Percentiles rank a stretch among this genome's conserved stretches.
Conservation (phyloP, 2,797 vertebrate genomes). For the Chaenodraco wilsoni region DNA sequence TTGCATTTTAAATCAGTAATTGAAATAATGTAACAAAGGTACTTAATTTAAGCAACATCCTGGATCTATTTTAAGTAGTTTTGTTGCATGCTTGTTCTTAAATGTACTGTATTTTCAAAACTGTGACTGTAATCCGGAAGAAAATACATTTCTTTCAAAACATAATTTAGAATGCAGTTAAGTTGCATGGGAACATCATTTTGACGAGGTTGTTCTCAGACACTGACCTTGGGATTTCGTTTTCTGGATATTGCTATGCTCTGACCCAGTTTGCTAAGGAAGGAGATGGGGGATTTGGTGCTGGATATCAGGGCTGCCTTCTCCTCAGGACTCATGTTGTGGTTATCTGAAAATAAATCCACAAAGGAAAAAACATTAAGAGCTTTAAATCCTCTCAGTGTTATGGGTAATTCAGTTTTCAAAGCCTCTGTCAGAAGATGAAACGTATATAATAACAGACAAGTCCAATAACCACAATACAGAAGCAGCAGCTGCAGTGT, state of each 20-base stretch:
- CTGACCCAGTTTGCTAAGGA: conserved; percentile 96
- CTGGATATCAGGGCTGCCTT: conserved; percentile 91
- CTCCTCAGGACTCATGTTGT: conserved; percentile 92
- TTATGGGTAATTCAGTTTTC: not conserved
- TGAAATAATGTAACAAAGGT: too few species aligned
- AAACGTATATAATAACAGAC: not conserved
- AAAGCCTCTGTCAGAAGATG: not conserved
- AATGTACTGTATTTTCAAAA: too few species aligned
- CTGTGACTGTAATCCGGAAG: too few species aligned
- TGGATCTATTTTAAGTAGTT: too few species aligned
- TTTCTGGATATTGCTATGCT: conserved; percentile 97
- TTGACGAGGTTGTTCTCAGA: not conserved
- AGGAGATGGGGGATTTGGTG: conserved; percentile 97
- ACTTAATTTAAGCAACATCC: too few species aligned
- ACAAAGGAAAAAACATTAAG: not conserved
- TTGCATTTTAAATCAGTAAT: too few species aligned
- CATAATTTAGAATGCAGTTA: too few species aligned
- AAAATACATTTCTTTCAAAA: too few species aligned
- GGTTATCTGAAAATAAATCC: conserved; percentile 81
- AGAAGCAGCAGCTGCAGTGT: not conserved
- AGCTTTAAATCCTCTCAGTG: conserved; percentile 1
- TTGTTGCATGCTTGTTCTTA: too few species aligned
- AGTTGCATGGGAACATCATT: too few species aligned
- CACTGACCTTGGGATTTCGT: conserved; percentile 92
- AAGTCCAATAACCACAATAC: not conserved